Base-by-base conservation (phyloP, 2,113 vertebrate species). In the Ophiodon elongatus region DNA sequence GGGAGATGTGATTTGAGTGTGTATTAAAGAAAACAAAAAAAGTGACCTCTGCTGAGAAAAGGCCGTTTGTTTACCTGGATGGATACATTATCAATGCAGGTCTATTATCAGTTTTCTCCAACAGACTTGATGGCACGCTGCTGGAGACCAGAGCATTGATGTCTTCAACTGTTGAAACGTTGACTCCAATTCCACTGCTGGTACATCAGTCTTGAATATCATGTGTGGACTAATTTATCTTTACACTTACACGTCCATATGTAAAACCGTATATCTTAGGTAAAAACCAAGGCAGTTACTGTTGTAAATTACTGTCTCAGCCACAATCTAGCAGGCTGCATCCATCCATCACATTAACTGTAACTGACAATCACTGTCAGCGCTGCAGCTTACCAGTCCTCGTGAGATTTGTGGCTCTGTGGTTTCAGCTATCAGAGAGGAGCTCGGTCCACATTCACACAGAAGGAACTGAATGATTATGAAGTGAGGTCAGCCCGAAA, bases 351-450 rank as follows among this genome's bases (percentile, higher is more conserved):
- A 85, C 52, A 64, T 85, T 83, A 88, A 88, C 75, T 79, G 67
- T 85, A 74, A 71, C 77, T 90, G 89, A 87, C 84, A 90, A 73
- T 90, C 79, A 80, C 79, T 66, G 79, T 85, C 84, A 66, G 27
- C 63, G 79, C 65, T 25, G 81, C 52, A 8, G 84, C 72, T 85
- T 63, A 79, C 43, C 65, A 33, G 65, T 70, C 69, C 89, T 71
- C 72, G 0, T 45, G 84, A 87, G 87, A 77, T 70, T 71, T 47
- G 56, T 43, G 54, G 13, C 62, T 68, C 19, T 37, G 83, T 83
- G 69, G 70, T 76, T 89, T 54, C 33, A 15, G 71, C 64, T 67
- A 23, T 57, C 67, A 52, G 69, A 85, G 59, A 67, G 60, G 21
- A 14, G n/a, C 69, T n/a, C 0, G 21, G 76, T 74, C 41, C 70